Evolutionary conservation across 2,797 vertebrate species (phyloP).

Genomic region (Coreius guichenoti): DNA sequence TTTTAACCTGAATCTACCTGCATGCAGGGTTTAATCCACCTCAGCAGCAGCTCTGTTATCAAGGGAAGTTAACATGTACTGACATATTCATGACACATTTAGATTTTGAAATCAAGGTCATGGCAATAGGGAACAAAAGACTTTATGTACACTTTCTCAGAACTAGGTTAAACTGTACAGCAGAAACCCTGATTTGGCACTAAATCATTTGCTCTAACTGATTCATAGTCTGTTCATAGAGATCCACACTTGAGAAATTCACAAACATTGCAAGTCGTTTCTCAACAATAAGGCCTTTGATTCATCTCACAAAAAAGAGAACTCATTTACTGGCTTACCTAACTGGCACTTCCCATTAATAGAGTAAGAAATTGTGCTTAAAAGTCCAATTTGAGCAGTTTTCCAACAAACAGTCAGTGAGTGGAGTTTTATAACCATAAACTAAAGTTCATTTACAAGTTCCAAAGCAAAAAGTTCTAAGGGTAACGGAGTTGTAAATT

Average conservation of each 20-base stretch:
- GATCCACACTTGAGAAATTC: background rate
- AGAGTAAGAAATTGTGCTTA: background rate
- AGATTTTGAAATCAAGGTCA: conserved; percentile 12
- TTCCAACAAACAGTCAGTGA: background rate
- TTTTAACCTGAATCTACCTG: conserved; percentile 1
- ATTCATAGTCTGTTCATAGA: background rate
- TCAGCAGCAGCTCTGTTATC: background rate
- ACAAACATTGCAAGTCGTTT: background rate
- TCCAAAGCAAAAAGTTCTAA: background rate
- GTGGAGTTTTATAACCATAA: background rate
- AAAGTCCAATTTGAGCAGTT: background rate
- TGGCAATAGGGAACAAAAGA: conserved; percentile 11
- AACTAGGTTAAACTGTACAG: background rate
- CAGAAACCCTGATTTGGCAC: background rate
- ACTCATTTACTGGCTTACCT: background rate
- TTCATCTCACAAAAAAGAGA: background rate
- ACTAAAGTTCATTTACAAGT: background rate
- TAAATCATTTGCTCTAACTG: background rate
- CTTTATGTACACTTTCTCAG: background rate
- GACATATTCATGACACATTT: background rate
- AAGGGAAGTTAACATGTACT: background rate
- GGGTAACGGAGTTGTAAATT: background rate
- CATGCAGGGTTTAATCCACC: background rate
- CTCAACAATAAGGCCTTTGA: background rate
- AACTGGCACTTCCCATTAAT: background rate